phyloP scores from a whole-genome alignment of 2,888 invertebrate genomes.

The Sphaerophoria rueppellii region DNA sequence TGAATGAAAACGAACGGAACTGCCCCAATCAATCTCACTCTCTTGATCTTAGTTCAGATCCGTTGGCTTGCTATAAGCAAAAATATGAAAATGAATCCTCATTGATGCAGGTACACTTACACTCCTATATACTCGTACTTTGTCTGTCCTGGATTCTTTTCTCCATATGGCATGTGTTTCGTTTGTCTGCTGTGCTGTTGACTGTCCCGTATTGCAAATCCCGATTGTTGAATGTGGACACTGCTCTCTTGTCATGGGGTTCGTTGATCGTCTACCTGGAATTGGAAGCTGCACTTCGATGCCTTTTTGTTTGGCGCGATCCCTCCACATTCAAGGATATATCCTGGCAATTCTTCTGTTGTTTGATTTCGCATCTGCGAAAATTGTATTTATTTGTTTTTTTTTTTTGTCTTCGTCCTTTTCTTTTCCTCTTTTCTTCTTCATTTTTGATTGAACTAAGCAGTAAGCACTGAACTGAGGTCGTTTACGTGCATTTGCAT shows the following conservation, averaged over 20 bases:
- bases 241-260: neutral
- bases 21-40: conserved; percentile 49
- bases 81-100: neutral
- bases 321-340: conserved; percentile 31
- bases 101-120: conserved; percentile 58
- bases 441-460: conserved; percentile 31
- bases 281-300: conserved; percentile 66
- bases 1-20: conserved; percentile 44
- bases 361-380: conserved; percentile 73
- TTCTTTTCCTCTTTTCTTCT: neutral
- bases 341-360: conserved; percentile 62
- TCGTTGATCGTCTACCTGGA: conserved; percentile 51
- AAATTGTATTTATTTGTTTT: conserved; percentile 35
- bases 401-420: conserved; percentile 19
- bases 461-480: conserved; percentile 1
- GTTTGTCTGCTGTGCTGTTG: conserved; percentile 45
- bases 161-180: conserved; percentile 67
- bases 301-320: conserved; percentile 61
- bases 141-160: neutral
- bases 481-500: conserved; percentile 68
- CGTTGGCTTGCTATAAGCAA: conserved; percentile 21
- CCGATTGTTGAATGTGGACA: conserved; percentile 64
- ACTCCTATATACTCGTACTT: neutral
- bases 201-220: conserved; percentile 57
- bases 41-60: conserved; percentile 37